Evolutionary conservation across 1,140 invertebrate species (phyloP), one percentile per base, ranked within the genome.

Genomic region (Mizuhopecten yessoensis): DNA sequence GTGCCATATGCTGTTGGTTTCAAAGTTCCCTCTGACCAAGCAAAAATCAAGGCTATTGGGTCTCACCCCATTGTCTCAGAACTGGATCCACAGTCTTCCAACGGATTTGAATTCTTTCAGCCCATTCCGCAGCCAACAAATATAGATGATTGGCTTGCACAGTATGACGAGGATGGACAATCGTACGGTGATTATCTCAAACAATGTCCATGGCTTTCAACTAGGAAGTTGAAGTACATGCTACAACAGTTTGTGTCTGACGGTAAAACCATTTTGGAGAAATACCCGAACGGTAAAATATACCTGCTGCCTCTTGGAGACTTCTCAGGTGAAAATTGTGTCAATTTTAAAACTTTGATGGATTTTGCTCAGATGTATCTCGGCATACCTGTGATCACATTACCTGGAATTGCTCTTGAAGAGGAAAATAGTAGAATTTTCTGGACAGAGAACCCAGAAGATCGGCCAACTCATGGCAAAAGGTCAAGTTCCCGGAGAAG

Each of bases 101-200:
- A 91, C 10, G 88, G 29, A 13, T 90, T 45, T 87, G 86, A 87
- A n/a, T 95, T 94, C 89, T 96, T 96, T 89, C 36, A 87, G 33
- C 86, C 92, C 15, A 88, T 96, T 34, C 95, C 95, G 13, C 87
- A 91, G 2, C 95, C 95, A 20, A 94, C 93, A 39, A 88, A 86
- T 89, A 91, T 93, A 29, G 94, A 95, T 92, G 96, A 96, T 87
- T 96, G 96, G 96, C 87, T 96, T 42, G 95, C 95, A 0, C 95
- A 95, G 87, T 96, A 95, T 92, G 92, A 92, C 87, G 96, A 95
- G 86, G 94, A 94, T 49, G 95, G 95, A 7, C 96, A 96, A 90
- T 95, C 93, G 33, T 96, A 91, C 87, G 45, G 49, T 33, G 45
- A 94, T 86, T 96, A 94, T 90, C 49, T 94, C 10, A 33, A 92